Evolutionary conservation across 1,140 invertebrate genomes (phyloP).

Genomic region (Helicoverpa armigera): DNA sequence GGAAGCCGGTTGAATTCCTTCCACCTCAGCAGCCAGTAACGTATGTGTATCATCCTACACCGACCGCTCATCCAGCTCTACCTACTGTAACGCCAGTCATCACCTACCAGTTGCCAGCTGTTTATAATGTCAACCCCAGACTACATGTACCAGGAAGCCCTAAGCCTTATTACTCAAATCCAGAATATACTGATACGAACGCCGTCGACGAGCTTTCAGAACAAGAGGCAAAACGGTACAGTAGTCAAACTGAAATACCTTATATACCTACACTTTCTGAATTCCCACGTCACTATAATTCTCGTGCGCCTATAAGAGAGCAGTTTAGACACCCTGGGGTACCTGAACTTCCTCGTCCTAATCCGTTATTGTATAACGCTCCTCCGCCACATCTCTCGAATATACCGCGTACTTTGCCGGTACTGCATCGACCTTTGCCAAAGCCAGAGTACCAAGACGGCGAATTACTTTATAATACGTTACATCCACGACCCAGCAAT

Average conservation of each 20-base stretch:
- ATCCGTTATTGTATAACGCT: slow-evolving; percentile 71
- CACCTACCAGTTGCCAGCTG: slow-evolving; percentile 71
- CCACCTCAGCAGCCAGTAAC: slow-evolving; percentile 64
- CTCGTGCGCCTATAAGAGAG: slow-evolving; percentile 68
- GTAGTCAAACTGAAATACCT: slow-evolving; percentile 66
- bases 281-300: slow-evolving; percentile 75
- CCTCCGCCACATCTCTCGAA: slow-evolving; percentile 75
- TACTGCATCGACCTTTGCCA: slow-evolving; percentile 67
- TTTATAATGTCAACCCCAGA: slow-evolving; percentile 68
- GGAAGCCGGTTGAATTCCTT: slow-evolving; percentile 66
- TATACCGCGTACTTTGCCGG: slow-evolving; percentile 75
- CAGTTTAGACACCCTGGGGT: slow-evolving; percentile 65
- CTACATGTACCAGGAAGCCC: slow-evolving; percentile 60
- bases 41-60: slow-evolving; percentile 70
- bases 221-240: slow-evolving; percentile 68
- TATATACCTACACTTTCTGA: slow-evolving; percentile 60
- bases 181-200: slow-evolving; percentile 69
- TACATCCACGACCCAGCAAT: slow-evolving; percentile 61
- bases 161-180: slow-evolving; percentile 68
- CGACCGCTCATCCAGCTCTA: slow-evolving; percentile 65
- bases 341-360: slow-evolving; percentile 74
- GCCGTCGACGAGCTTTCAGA: slow-evolving; percentile 67
- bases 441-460: slow-evolving; percentile 68
- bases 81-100: slow-evolving; percentile 68
- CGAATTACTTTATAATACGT: slow-evolving; percentile 58